Base-by-base conservation (phyloP, 1,140 invertebrate genomes). In the Octopus sinensis region DNA sequence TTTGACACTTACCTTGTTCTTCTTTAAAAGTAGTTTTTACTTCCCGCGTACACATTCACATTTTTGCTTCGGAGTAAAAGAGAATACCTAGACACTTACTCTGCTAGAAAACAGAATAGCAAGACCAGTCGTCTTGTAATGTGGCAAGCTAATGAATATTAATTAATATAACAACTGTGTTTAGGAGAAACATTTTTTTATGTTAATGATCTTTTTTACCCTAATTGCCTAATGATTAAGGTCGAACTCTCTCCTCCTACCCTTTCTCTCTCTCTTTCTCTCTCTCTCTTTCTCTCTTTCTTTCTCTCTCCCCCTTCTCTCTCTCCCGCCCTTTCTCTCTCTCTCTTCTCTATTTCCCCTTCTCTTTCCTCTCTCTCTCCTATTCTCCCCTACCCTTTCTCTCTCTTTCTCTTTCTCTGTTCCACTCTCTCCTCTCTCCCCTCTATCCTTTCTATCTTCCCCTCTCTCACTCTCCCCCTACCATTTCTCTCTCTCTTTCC, bases 361-460 rank as follows among this genome's bases (percentile, higher is more conserved):
- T 52, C 56, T 9, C 53, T 53, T 79, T 52, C 53, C 78, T 79
- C 78, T 80, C 79, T 80, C 79, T 80, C 79, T 80, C 80, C 68
- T 62, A 53, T 62, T 81, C 80, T 81, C 80, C 78, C 80, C 78
- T 73, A 79, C 80, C 78, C 80, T 78, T 62, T 81, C 73, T 81
- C 80, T 81, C 80, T 81, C 73, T 81, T 4, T 81, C 73, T 81
- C 80, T 81, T 4, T 81, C 80, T 81, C 53, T 80, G n/a, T 80
- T 54, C 62, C 54, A 56, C 54, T 23, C 7, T 23, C 17, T 9
- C 43, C 53, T 80, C 56, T 43, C 56, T 80, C 2, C 56, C 56
- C n/a, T 56, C 62, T 56, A 7, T 52, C 53, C 53, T 54, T 54
- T 54, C 53, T 79, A 12, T 53, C 78, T 79, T 52, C 53, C 79